A percentile compares a stretch with the other conserved stretches of the same genome.
Conservation (phyloP, 2,888 invertebrate species). For the Trichogramma evanescens region DNA sequence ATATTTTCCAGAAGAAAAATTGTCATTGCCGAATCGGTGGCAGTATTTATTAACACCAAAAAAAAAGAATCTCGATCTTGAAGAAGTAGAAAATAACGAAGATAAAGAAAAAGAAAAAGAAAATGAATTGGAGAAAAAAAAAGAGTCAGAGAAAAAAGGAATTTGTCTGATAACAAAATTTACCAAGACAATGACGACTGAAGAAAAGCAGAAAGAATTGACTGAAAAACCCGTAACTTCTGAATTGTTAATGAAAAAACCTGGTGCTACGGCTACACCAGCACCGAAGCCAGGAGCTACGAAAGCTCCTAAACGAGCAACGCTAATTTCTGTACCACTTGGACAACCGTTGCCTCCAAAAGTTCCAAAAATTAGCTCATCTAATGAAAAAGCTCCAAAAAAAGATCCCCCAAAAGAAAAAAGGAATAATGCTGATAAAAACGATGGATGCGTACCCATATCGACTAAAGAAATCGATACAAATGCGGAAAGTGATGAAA, state of each 20-base stretch:
- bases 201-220: conserved; percentile 36
- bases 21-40: conserved; percentile 55
- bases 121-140: conserved; percentile 22
- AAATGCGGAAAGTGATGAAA: too few relatives aligned
- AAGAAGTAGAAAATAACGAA: conserved; percentile 19
- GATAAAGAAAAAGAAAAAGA: conserved; percentile 24
- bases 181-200: conserved; percentile 43
- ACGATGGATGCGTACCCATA: too few relatives aligned
- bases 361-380: conserved; percentile 26
- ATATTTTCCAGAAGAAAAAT: conserved; percentile 48
- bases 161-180: conserved; percentile 50
- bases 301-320: conserved; percentile 35
- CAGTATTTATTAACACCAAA: conserved; percentile 44
- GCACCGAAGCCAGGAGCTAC: conserved; percentile 1
- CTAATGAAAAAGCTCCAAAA: conserved; percentile 21
- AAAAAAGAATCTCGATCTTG: conserved; percentile 22
- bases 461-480: too few relatives aligned
- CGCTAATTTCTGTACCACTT: conserved; percentile 36
- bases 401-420: neutral
- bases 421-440: neutral
- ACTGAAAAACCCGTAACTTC: neutral
- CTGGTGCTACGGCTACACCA: conserved; percentile 16
- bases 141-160: conserved; percentile 35
- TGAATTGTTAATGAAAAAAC: neutral
- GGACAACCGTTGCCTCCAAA: conserved; percentile 29